These are phyloP conservation scores for Lophotriccus pileatus DNA, from an alignment of 2,797 vertebrate genomes.

Conservation along the genomic window DNA sequence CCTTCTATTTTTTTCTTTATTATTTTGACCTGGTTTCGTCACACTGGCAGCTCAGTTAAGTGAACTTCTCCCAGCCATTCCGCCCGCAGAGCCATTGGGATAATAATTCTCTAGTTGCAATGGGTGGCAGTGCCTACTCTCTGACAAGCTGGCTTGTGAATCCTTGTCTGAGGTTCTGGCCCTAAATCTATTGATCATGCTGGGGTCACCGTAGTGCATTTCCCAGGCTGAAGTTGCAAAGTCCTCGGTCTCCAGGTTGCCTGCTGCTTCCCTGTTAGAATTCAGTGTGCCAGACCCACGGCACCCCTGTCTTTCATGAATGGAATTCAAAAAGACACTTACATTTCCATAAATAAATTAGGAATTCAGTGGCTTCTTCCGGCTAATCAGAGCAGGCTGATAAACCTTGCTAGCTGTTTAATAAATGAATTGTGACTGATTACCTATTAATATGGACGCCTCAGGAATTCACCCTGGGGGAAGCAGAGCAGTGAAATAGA, in stretches of 20 bases:
- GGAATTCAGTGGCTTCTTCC: constrained; percentile 97
- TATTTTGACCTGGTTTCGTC: background rate
- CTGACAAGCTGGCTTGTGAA: constrained; percentile 58
- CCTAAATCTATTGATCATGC: constrained; percentile 22
- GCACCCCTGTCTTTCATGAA: constrained; percentile 83
- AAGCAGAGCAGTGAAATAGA: constrained; percentile 95
- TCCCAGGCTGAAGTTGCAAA: constrained; percentile 27
- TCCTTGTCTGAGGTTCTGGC: constrained; percentile 52
- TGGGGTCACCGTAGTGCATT: constrained; percentile 5
- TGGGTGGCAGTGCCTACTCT: constrained; percentile 13
- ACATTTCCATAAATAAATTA: constrained; percentile 99
- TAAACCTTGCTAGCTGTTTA: constrained; percentile 99
- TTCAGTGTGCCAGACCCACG: constrained; percentile 57
- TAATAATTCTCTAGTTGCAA: constrained; percentile 39
- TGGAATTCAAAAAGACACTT: constrained; percentile 95
- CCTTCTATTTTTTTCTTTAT: background rate
- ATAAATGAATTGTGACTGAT: constrained; percentile 99
- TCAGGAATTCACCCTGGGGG: constrained; percentile 92
- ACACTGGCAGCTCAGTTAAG: constrained; percentile 16
- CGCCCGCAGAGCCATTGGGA: background rate
- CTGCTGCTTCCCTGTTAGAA: constrained; percentile 65
- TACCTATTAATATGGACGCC: constrained; percentile 99
- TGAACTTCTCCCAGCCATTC: constrained; percentile 47
- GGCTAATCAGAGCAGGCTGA: constrained; percentile 97
- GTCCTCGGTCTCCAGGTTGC: background rate